Evolutionary conservation across 1,140 invertebrate genomes (phyloP).

Genomic region (Pseudomyrmex gracilis): DNA sequence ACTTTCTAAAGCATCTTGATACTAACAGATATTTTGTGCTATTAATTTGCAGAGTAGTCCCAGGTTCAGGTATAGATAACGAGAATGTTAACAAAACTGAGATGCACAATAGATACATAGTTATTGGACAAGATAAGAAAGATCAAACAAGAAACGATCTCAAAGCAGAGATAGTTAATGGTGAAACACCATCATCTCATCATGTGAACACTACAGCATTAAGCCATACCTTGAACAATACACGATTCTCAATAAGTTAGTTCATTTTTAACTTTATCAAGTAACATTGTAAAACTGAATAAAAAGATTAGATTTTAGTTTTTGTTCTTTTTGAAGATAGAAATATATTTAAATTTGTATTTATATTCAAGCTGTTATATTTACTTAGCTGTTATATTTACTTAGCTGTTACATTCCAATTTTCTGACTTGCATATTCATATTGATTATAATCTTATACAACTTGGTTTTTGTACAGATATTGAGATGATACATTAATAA

Average conservation of each 20-base stretch:
- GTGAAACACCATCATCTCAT: too few relatives aligned
- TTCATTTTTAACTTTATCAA: constrained; percentile 6
- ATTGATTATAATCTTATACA: too few relatives aligned
- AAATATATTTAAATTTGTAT: too few relatives aligned
- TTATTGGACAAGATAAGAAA: background rate
- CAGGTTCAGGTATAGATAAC: constrained; percentile 62
- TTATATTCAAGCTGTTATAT: too few relatives aligned
- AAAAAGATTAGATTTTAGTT: background rate
- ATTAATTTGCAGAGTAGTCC: constrained; percentile 68
- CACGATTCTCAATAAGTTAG: constrained; percentile 26
- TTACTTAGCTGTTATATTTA: too few relatives aligned
- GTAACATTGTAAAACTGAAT: background rate
- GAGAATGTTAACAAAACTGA: background rate
- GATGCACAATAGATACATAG: background rate
- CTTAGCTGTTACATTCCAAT: too few relatives aligned
- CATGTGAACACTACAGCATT: too few relatives aligned
- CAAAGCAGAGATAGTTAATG: background rate
- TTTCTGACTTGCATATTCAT: too few relatives aligned
- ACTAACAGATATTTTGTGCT: background rate
- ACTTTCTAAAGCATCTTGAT: background rate
- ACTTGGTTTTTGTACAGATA: too few relatives aligned
- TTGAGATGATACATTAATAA: too few relatives aligned
- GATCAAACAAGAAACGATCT: background rate
- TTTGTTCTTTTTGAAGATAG: too few relatives aligned
- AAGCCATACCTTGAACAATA: background rate